Evolutionary conservation across 2,113 vertebrate genomes (phyloP).

Genomic region (Crotalus horridus): DNA sequence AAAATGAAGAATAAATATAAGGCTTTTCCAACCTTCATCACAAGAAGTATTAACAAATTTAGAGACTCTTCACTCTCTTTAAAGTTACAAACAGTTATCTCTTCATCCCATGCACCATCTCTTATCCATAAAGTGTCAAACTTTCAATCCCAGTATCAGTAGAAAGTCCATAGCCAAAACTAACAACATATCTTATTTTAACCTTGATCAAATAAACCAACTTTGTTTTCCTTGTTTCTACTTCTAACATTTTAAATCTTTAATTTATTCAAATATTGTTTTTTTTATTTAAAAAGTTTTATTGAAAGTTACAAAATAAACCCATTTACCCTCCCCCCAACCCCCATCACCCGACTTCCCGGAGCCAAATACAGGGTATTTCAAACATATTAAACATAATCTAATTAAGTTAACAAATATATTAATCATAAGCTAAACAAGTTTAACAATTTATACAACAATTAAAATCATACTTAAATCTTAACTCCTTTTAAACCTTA

Average conservation of each 20-base stretch:
- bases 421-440: too few species aligned
- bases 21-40: background rate
- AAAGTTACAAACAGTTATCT: background rate
- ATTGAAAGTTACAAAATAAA: too few species aligned
- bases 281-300: too few species aligned
- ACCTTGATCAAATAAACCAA: background rate
- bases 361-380: too few species aligned
- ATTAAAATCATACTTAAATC: too few species aligned
- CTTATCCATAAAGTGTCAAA: background rate
- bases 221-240: background rate
- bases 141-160: background rate
- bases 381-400: too few species aligned
- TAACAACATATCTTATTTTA: background rate
- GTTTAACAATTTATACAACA: too few species aligned
- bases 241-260: background rate
- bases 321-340: too few species aligned
- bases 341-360: too few species aligned
- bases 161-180: background rate
- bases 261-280: background rate
- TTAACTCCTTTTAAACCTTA: too few species aligned
- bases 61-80: background rate
- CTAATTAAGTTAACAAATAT: too few species aligned
- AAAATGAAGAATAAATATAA: background rate
- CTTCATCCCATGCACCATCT: background rate
- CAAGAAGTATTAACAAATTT: background rate